Percentiles rank a stretch among this genome's conserved stretches.
Conservation (phyloP, 2,797 vertebrate species). For the Sebastes taczanowskii region DNA sequence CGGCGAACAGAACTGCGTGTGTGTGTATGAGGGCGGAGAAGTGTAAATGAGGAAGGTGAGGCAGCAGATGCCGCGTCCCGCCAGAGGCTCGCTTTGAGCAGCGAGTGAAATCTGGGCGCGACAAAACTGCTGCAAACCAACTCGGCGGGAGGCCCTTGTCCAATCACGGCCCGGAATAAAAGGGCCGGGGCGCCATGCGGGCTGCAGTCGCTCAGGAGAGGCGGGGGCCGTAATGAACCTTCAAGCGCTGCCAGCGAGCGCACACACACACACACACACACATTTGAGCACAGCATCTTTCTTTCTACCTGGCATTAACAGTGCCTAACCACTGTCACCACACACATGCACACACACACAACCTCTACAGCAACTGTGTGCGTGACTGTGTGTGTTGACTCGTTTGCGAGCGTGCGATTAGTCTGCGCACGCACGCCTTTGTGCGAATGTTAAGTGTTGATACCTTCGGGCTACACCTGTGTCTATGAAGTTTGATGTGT, state of each 20-base stretch:
- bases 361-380: conserved; percentile 78
- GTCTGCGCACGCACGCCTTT: conserved; percentile 41
- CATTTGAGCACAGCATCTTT: conserved; percentile 50
- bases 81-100: conserved; percentile 95
- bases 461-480: conserved; percentile 80
- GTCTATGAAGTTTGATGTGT: conserved; percentile 76
- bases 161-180: conserved; percentile 98
- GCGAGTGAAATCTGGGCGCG: conserved; percentile 97
- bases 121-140: conserved; percentile 99
- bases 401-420: conserved; percentile 23
- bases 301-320: conserved; percentile 67
- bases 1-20: conserved; percentile 66
- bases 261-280: conserved; percentile 47
- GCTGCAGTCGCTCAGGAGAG: conserved; percentile 92
- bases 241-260: conserved; percentile 77
- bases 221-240: conserved; percentile 91
- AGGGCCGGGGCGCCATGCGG: conserved; percentile 85
- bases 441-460: conserved; percentile 74
- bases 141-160: conserved; percentile 97
- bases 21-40: conserved; percentile 76
- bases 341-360: conserved; percentile 31
- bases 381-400: conserved; percentile 5
- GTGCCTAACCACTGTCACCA: conserved; percentile 51
- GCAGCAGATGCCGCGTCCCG: conserved; percentile 99
- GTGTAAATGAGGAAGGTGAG: conserved; percentile 82